phyloP scores from a whole-genome alignment of 2,888 invertebrate species.

The Chloroclysta siterata region DNA sequence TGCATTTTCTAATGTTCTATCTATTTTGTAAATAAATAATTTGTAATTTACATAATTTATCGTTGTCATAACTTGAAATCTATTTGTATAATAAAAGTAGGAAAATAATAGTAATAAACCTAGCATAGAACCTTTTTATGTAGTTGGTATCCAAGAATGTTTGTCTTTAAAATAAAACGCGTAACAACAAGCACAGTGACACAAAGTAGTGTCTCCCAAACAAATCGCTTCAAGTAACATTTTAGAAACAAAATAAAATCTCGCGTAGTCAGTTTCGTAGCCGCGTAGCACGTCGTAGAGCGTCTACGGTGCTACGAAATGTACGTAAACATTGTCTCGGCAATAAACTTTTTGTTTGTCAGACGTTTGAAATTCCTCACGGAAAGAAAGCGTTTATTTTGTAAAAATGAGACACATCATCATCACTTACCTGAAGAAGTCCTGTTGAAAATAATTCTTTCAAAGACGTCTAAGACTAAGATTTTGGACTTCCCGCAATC shows the following conservation, averaged over 20 bases:
- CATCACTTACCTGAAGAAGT: neutral
- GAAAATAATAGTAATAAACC: too few relatives aligned
- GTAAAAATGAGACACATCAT: neutral
- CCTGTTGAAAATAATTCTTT: neutral
- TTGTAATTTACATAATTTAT: too few relatives aligned
- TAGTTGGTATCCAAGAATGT: neutral
- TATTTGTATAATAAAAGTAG: too few relatives aligned
- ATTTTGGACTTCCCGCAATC: neutral
- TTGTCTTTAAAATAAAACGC: constrained; percentile 6
- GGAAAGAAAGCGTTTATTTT: neutral
- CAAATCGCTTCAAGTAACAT: constrained; percentile 24
- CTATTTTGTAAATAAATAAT: too few relatives aligned
- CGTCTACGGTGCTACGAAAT: constrained; percentile 30
- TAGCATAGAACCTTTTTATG: too few relatives aligned
- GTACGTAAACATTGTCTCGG: constrained; percentile 28
- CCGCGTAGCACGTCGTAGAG: constrained; percentile 32
- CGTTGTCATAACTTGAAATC: too few relatives aligned
- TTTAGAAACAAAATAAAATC: constrained; percentile 30
- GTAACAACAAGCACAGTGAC: constrained; percentile 12
- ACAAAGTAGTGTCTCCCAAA: constrained; percentile 26
- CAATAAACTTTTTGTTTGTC: constrained; percentile 22
- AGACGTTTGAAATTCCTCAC: neutral
- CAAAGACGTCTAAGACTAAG: neutral
- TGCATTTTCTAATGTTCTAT: too few relatives aligned
- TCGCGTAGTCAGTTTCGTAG: constrained; percentile 28